Conservation (phyloP, 2,113 vertebrate genomes). For the Seriola aureovittata region DNA sequence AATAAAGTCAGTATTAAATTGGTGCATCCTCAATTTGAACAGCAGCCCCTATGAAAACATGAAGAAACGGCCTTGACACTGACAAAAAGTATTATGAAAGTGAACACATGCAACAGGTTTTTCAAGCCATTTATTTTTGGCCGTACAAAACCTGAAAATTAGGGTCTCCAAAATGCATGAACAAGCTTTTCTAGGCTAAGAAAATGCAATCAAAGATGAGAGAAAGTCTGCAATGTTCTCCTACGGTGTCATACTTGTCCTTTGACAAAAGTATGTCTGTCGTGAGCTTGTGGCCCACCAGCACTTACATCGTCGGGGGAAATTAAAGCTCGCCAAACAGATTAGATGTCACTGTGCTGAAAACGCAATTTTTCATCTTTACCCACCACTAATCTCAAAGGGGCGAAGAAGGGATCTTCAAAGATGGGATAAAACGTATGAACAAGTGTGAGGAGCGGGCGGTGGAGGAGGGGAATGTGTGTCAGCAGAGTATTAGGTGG, state of each 20-base stretch:
- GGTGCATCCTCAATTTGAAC: neutral
- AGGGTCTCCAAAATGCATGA: neutral
- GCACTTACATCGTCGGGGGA: constrained; percentile 79
- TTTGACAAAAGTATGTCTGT: constrained; percentile 67
- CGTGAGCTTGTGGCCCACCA: constrained; percentile 74
- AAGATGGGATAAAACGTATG: constrained; percentile 53
- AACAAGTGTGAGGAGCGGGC: constrained; percentile 48
- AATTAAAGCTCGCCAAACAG: constrained; percentile 87
- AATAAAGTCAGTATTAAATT: neutral
- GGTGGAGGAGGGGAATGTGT: constrained; percentile 58
- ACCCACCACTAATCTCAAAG: constrained; percentile 79
- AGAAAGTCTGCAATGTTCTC: constrained; percentile 30
- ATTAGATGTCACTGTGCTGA: constrained; percentile 85
- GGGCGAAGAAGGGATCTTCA: constrained; percentile 70
- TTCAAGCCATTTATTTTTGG: neutral
- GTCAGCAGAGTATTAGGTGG: constrained; percentile 74
- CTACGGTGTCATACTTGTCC: constrained; percentile 47
- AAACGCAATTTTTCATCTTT: constrained; percentile 86
- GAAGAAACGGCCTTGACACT: neutral
- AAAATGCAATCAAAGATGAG: constrained; percentile 36
- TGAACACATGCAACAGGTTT: neutral
- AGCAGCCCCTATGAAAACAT: neutral
- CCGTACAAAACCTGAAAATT: neutral
- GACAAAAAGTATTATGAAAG: neutral
- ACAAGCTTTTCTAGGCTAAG: constrained; percentile 11